Conservation (phyloP, 2,888 invertebrate genomes). For the Aphelenchoides bicaudatus region DNA sequence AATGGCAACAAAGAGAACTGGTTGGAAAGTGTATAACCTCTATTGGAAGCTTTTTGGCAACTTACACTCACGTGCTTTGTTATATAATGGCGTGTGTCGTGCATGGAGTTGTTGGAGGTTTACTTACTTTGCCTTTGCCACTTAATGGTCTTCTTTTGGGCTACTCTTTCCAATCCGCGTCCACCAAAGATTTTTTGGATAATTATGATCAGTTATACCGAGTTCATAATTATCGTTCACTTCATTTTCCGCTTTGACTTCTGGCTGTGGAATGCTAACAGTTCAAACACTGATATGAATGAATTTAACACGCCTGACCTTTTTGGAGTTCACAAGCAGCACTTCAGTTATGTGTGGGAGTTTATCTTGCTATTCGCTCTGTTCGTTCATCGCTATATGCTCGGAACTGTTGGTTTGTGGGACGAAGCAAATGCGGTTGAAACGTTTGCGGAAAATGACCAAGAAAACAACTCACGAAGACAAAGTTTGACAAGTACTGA, state of each 20-base stretch:
- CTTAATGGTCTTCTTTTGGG: conserved; percentile 94
- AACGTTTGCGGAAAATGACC: conserved; percentile 32
- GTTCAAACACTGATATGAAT: too few relatives aligned
- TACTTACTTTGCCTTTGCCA: conserved; percentile 89
- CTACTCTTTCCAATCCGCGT: conserved; percentile 86
- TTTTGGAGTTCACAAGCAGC: conserved; percentile 67
- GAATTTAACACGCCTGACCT: neutral
- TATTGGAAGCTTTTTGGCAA: conserved; percentile 49
- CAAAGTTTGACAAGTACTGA: conserved; percentile 23
- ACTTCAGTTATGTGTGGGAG: conserved; percentile 83
- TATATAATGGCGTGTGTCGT: conserved; percentile 92
- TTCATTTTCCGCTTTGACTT: conserved; percentile 65
- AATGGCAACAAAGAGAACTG: conserved; percentile 56
- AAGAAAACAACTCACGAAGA: conserved; percentile 15
- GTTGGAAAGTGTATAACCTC: conserved; percentile 50
- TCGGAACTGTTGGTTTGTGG: conserved; percentile 61
- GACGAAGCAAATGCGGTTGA: conserved; percentile 50
- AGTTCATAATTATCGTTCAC: conserved; percentile 86
- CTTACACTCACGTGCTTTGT: conserved; percentile 77
- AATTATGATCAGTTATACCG: conserved; percentile 92
- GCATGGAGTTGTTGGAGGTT: conserved; percentile 77
- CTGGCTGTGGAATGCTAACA: neutral
- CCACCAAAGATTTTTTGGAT: conserved; percentile 93
- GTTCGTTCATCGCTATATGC: conserved; percentile 89
- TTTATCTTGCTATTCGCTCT: conserved; percentile 82